These are phyloP conservation scores for Prolemur simus DNA, from an alignment of 2,113 vertebrate species.

Conservation along the genomic window DNA sequence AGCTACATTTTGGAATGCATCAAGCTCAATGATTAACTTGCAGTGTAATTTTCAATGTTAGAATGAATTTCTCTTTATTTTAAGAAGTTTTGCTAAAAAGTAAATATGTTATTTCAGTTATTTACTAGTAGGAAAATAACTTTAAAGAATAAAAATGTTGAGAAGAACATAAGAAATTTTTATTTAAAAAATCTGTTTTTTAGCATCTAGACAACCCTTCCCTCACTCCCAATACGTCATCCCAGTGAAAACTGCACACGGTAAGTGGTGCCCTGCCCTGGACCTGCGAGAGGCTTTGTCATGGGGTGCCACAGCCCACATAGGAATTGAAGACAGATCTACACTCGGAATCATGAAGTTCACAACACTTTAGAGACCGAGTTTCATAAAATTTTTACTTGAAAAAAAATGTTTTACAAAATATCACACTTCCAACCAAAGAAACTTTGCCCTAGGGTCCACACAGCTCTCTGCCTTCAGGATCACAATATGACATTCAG, in stretches of 20 bases:
- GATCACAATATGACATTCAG: conserved; percentile 77
- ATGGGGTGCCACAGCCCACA: neutral
- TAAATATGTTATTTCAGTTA: conserved; percentile 41
- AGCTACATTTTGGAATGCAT: conserved; percentile 80
- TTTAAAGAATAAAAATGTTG: conserved; percentile 34
- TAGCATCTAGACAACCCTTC: neutral
- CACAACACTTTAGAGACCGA: conserved; percentile 63
- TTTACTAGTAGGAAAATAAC: conserved; percentile 13
- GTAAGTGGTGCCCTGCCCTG: neutral
- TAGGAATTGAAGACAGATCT: conserved; percentile 52
- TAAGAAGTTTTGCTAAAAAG: conserved; percentile 31
- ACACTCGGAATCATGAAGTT: conserved; percentile 70
- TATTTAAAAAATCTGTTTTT: neutral
- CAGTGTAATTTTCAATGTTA: conserved; percentile 67
- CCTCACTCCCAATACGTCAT: neutral
- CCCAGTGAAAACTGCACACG: conserved; percentile 30
- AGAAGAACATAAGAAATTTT: conserved; percentile 7
- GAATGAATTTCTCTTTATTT: conserved; percentile 51
- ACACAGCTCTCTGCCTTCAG: conserved; percentile 64
- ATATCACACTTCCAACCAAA: conserved; percentile 83
- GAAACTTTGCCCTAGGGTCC: conserved; percentile 79
- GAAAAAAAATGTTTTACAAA: conserved; percentile 87
- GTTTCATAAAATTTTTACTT: conserved; percentile 84
- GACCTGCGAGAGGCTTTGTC: conserved; percentile 1
- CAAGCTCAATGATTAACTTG: conserved; percentile 83